Percentiles rank a stretch among this genome's conserved stretches.
Conservation (phyloP, 1,140 invertebrate species). For the Cephus cinctus region DNA sequence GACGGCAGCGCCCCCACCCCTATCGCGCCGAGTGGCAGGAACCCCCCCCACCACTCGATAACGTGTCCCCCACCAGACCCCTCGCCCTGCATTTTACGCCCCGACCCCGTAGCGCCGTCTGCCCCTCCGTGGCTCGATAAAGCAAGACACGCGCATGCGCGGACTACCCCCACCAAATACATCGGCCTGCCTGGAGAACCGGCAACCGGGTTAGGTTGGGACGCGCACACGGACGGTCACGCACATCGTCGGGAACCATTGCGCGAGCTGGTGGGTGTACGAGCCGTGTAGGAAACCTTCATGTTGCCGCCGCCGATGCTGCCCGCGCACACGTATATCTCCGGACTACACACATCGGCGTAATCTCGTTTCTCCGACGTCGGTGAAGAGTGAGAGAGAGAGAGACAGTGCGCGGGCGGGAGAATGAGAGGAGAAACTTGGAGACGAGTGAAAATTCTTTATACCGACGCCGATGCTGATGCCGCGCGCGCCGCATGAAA, state of each 20-base stretch:
- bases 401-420: neutral
- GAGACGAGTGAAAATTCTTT: constrained; percentile 40
- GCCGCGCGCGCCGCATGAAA: constrained; percentile 17
- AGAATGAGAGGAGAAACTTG: constrained; percentile 11
- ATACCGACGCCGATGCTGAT: constrained; percentile 25
- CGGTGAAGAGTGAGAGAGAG: constrained; percentile 6
- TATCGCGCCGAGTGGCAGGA: constrained; percentile 2
- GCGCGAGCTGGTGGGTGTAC: constrained; percentile 22
- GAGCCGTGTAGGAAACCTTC: too few relatives aligned
- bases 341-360: constrained; percentile 22
- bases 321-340: too few relatives aligned
- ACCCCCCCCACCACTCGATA: constrained; percentile 14
- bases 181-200: constrained; percentile 43
- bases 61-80: neutral
- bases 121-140: constrained; percentile 32
- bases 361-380: constrained; percentile 46
- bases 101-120: neutral
- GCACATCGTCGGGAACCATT: too few relatives aligned
- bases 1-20: constrained; percentile 39
- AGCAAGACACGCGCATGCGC: constrained; percentile 30
- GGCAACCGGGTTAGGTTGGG: constrained; percentile 46
- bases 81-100: too few relatives aligned
- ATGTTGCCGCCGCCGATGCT: too few relatives aligned
- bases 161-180: constrained; percentile 13
- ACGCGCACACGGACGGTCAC: constrained; percentile 44